Evolutionary conservation across 1,140 invertebrate genomes (phyloP).

Genomic region (Drosophila pachea): DNA sequence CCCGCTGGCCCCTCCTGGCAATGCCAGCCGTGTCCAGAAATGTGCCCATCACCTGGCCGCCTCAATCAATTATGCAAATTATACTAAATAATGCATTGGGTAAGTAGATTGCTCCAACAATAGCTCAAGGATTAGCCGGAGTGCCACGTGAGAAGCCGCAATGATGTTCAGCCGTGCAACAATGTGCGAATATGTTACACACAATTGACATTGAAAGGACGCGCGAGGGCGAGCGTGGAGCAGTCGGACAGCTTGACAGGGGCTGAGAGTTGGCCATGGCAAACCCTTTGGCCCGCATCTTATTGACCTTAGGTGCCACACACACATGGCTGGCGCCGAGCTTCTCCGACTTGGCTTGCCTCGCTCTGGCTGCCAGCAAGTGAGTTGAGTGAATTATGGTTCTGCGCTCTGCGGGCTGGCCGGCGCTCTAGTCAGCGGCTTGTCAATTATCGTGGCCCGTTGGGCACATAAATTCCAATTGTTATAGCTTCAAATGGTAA

Average conservation of each 20-base stretch:
- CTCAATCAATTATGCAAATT: too few species aligned
- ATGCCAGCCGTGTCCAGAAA: too few species aligned
- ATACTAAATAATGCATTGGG: neutral
- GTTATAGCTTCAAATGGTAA: constrained; percentile 39
- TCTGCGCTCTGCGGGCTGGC: constrained; percentile 3
- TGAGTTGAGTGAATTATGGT: constrained; percentile 28
- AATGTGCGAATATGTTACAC: constrained; percentile 2
- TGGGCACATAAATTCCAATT: constrained; percentile 47
- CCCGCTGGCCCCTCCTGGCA: too few species aligned
- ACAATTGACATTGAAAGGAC: constrained; percentile 12
- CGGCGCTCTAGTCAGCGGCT: constrained; percentile 2
- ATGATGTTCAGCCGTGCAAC: neutral
- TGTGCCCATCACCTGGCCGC: too few species aligned
- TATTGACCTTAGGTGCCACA: constrained; percentile 27
- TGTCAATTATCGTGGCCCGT: constrained; percentile 40
- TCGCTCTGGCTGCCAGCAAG: neutral
- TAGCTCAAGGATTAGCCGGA: neutral
- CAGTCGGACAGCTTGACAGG: constrained; percentile 26
- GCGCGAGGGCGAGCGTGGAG: constrained; percentile 16
- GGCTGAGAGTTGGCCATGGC: constrained; percentile 4
- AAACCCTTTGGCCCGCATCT: constrained; percentile 6
- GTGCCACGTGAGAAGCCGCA: neutral
- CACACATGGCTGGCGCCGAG: neutral
- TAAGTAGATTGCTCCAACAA: neutral
- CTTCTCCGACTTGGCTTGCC: too few species aligned